A percentile compares a stretch with the other conserved stretches of the same genome.
These are phyloP conservation scores for Ladona fulva DNA, from an alignment of 1,140 invertebrate genomes.

Conservation along the genomic window DNA sequence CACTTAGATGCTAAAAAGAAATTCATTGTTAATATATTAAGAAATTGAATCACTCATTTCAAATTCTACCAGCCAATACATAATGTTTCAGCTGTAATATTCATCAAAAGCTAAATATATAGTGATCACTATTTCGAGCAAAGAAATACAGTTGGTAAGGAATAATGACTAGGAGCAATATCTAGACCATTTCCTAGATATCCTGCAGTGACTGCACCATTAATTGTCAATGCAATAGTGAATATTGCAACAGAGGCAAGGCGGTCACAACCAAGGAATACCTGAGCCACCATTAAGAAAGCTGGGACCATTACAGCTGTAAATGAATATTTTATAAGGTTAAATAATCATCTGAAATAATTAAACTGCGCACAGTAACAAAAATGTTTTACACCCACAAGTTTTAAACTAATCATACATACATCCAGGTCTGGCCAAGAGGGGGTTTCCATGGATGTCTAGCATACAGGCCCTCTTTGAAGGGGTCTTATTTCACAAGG, in stretches of 20 bases:
- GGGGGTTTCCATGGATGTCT: too few species aligned
- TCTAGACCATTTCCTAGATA: conserved; percentile 82
- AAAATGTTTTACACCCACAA: too few species aligned
- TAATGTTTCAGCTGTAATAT: neutral
- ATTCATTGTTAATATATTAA: conserved; percentile 27
- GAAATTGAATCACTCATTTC: conserved; percentile 12
- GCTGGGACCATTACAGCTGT: conserved; percentile 48
- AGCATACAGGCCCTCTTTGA: too few species aligned
- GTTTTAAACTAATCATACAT: too few species aligned
- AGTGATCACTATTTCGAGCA: neutral
- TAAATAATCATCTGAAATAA: too few species aligned
- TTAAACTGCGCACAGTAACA: too few species aligned
- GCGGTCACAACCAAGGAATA: conserved; percentile 58
- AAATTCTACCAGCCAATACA: too few species aligned
- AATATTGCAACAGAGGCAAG: conserved; percentile 61
- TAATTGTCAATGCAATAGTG: conserved; percentile 66
- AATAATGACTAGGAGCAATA: too few species aligned
- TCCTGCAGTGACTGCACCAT: conserved; percentile 75
- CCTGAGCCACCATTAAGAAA: conserved; percentile 52
- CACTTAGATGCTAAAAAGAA: conserved; percentile 44
- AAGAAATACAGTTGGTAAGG: neutral
- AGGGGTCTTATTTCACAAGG: too few species aligned
- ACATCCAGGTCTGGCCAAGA: too few species aligned
- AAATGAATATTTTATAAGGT: too few species aligned
- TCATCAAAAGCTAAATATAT: neutral